phyloP scores from a whole-genome alignment of 2,888 invertebrate genomes.

The Laothoe populi region DNA sequence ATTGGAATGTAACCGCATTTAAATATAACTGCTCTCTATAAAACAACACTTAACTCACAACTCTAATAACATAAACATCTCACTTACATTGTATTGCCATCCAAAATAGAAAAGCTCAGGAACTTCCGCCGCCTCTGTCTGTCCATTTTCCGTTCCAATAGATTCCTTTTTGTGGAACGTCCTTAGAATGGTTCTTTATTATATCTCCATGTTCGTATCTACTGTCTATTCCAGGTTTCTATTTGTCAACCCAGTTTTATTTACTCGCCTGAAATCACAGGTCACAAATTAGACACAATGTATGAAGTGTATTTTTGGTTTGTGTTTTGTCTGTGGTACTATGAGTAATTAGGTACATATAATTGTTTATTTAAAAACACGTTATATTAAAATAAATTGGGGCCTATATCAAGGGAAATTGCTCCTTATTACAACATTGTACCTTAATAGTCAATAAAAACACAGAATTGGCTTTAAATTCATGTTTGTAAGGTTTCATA shows the following conservation, averaged over 20 bases:
- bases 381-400: too few species aligned
- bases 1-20: neutral
- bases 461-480: too few species aligned
- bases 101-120: slow-evolving; percentile 33
- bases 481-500: too few species aligned
- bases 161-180: slow-evolving; percentile 36
- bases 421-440: too few species aligned
- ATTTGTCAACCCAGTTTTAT: neutral
- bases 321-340: too few species aligned
- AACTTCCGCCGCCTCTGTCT: slow-evolving; percentile 33
- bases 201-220: neutral
- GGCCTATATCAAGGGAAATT: too few species aligned
- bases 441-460: too few species aligned
- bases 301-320: too few species aligned
- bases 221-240: slow-evolving; percentile 10
- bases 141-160: slow-evolving; percentile 47
- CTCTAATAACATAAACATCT: neutral
- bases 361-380: too few species aligned
- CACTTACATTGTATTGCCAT: slow-evolving; percentile 13
- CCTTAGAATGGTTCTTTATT: slow-evolving; percentile 33
- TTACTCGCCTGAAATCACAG: neutral
- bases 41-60: neutral
- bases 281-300: neutral
- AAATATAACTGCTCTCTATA: too few species aligned
- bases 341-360: too few species aligned